A percentile compares a stretch with the other conserved stretches of the same genome.
These are phyloP conservation scores for Spondyliosoma cantharus DNA, from an alignment of 2,797 vertebrate genomes.

Conservation along the genomic window DNA sequence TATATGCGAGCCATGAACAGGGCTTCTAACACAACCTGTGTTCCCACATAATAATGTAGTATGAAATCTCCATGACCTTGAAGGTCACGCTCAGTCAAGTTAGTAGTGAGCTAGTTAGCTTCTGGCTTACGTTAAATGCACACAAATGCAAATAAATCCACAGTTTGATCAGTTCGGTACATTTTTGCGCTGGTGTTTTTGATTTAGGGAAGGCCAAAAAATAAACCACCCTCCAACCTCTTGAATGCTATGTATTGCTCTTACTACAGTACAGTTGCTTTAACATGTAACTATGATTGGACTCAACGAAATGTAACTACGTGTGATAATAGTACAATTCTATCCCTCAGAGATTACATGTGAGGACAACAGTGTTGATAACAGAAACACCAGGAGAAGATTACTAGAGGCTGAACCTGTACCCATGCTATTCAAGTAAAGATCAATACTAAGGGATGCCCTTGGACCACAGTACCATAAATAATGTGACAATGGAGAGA, in stretches of 20 bases:
- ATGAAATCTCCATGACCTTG: too few species aligned
- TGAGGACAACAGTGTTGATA: conserved; percentile 4
- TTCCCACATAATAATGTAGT: too few species aligned
- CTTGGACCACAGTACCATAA: conserved; percentile 22
- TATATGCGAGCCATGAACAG: too few species aligned
- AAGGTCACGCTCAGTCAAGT: too few species aligned
- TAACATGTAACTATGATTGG: background rate
- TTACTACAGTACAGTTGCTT: background rate
- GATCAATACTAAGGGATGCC: conserved; percentile 43
- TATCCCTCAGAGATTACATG: background rate
- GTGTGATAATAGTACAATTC: background rate
- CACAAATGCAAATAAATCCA: background rate
- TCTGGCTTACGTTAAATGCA: background rate
- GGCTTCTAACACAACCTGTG: too few species aligned
- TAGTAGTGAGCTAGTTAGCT: background rate
- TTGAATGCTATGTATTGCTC: background rate
- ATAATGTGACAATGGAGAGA: conserved; percentile 29
- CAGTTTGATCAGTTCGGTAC: background rate
- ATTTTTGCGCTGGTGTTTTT: background rate
- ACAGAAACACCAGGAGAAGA: conserved; percentile 7
- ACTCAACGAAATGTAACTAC: background rate
- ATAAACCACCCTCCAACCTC: background rate
- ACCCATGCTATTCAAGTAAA: background rate
- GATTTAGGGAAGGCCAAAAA: background rate
- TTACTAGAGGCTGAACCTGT: conserved; percentile 1